Conservation (phyloP, 53 echinoderm and acorn worm genomes). For the Temnopleurus reevesii region DNA sequence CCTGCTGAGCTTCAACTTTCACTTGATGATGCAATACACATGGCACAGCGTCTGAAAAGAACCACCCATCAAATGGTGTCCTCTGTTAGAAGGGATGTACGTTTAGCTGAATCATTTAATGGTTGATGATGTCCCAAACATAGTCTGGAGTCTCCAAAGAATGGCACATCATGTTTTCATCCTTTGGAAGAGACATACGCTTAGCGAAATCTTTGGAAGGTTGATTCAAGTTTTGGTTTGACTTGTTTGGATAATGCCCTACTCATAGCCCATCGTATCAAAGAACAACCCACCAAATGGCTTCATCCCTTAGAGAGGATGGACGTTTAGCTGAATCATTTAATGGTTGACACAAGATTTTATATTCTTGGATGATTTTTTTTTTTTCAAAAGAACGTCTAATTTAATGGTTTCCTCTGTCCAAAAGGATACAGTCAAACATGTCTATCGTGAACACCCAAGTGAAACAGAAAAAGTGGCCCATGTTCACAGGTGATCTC, state of each 20-base stretch:
- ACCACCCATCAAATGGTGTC: neutral
- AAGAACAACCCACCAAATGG: too few relatives aligned
- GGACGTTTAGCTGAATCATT: neutral
- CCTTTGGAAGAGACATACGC: too few relatives aligned
- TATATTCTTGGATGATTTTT: slow-evolving; percentile 33
- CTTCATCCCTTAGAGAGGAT: neutral
- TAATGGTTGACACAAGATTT: neutral
- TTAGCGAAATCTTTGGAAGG: too few relatives aligned
- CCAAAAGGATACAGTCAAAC: neutral
- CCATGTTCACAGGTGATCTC: too few relatives aligned
- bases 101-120: neutral
- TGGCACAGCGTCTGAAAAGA: slow-evolving; percentile 59
- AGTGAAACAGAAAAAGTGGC: too few relatives aligned
- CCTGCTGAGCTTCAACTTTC: slow-evolving; percentile 26
- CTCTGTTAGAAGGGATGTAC: neutral
- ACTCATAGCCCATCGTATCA: too few relatives aligned
- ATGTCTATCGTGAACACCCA: too few relatives aligned
- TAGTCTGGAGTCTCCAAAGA: too few relatives aligned
- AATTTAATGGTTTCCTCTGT: slow-evolving; percentile 9
- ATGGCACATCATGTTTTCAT: too few relatives aligned
- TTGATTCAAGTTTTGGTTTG: too few relatives aligned
- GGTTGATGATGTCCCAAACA: neutral
- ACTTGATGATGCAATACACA: slow-evolving; percentile 52
- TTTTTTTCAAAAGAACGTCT: slow-evolving; percentile 49
- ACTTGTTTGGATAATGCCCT: too few relatives aligned